Percentiles rank a stretch among this genome's conserved stretches.
Conservation (phyloP, 2,888 invertebrate genomes). For the Lithodes maja region DNA sequence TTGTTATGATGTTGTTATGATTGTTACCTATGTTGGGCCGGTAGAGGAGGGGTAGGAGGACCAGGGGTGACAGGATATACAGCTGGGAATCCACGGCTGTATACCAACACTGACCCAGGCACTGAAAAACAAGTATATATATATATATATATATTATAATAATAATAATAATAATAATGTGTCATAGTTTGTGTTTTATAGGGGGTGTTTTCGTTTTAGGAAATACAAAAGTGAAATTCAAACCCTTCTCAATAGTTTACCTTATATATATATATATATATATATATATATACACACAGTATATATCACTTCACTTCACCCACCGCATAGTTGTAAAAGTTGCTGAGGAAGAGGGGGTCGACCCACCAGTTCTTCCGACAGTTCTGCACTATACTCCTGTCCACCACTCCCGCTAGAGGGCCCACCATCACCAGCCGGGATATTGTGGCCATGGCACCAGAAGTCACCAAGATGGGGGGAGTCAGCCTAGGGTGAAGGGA, state of each 20-base stretch:
- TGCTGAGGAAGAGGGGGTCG: conserved; percentile 27
- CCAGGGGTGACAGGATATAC: conserved; percentile 21
- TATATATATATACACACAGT: too few species aligned
- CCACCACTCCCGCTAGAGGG: neutral
- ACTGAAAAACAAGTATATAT: too few species aligned
- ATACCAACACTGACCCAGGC: conserved; percentile 47
- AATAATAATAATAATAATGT: too few species aligned
- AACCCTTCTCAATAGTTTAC: too few species aligned
- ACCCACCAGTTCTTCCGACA: conserved; percentile 29
- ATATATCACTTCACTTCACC: too few species aligned
- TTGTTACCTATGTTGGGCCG: conserved; percentile 38
- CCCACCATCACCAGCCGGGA: conserved; percentile 7
- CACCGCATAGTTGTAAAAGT: neutral
- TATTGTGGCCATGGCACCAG: conserved; percentile 24
- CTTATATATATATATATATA: too few species aligned
- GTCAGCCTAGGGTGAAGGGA: neutral
- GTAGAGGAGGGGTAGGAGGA: conserved; percentile 20
- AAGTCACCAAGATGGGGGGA: conserved; percentile 37
- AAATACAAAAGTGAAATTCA: too few species aligned
- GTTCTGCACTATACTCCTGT: neutral
- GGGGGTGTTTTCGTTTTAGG: too few species aligned
- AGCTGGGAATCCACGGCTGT: conserved; percentile 41
- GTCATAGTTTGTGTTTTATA: too few species aligned
- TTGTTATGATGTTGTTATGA: too few species aligned
- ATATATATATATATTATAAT: too few species aligned